Conservation (phyloP, 2,113 vertebrate species). For the Anolis carolinensis region DNA sequence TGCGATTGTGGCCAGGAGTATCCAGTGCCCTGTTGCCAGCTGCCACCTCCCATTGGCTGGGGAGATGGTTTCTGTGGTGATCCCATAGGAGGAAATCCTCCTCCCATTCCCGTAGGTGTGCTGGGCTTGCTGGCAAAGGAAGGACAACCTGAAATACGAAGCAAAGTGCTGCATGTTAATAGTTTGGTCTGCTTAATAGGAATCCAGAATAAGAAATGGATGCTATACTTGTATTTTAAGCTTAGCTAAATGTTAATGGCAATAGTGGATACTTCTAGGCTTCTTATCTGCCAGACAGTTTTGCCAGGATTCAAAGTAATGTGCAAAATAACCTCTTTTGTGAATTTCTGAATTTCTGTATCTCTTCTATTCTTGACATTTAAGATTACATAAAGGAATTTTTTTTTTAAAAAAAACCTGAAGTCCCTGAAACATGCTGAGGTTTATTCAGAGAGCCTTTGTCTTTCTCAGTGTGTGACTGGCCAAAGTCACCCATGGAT, state of each 20-base stretch:
- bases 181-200: background rate
- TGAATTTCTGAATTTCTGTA: no score
- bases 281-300: no score
- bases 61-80: slow-evolving; percentile 91
- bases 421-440: background rate
- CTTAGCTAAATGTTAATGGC: background rate
- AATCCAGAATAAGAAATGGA: background rate
- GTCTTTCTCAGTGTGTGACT: no score
- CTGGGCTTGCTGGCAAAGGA: slow-evolving; percentile 95
- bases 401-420: background rate
- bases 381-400: background rate
- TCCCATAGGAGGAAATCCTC: slow-evolving; percentile 88
- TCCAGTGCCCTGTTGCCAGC: slow-evolving; percentile 82
- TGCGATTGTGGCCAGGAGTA: slow-evolving; percentile 81
- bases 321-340: no score
- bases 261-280: no score
- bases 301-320: no score
- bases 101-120: slow-evolving; percentile 89
- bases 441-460: background rate
- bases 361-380: background rate
- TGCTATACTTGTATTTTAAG: background rate
- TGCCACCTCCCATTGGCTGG: slow-evolving; percentile 80
- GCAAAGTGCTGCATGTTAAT: background rate
- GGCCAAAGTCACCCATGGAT: no score
- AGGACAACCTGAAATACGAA: slow-evolving; percentile 76